Evolutionary conservation across 1,140 invertebrate genomes (phyloP).

Genomic region (Drosophila azteca): DNA sequence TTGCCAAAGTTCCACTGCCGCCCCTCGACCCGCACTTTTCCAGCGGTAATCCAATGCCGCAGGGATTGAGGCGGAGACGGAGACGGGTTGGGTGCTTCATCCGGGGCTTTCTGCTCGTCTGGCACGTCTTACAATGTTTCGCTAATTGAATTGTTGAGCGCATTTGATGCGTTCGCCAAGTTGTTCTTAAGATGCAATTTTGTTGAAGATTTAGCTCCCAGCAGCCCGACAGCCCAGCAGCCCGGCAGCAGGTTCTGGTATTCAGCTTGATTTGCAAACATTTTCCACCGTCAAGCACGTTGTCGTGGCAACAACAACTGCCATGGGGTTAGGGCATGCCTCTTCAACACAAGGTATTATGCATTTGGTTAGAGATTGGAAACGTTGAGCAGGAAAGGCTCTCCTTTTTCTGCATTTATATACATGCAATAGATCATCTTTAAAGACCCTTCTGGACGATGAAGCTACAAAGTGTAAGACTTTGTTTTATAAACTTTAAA

Average conservation of each 20-base stretch:
- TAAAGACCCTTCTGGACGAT: too few species aligned
- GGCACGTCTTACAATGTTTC: constrained; percentile 39
- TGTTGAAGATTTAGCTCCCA: constrained; percentile 45
- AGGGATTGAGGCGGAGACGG: too few species aligned
- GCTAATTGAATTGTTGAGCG: constrained; percentile 73
- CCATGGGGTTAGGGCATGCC: too few species aligned
- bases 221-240: neutral
- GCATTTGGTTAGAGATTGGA: constrained; percentile 8
- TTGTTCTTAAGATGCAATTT: constrained; percentile 60
- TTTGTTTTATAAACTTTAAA: too few species aligned
- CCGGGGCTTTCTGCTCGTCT: constrained; percentile 12
- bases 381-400: too few species aligned
- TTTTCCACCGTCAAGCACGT: constrained; percentile 1
- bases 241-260: too few species aligned
- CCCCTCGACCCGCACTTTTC: neutral
- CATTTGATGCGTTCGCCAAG: constrained; percentile 66
- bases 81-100: too few species aligned
- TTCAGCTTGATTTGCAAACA: constrained; percentile 22
- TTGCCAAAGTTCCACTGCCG: constrained; percentile 18
- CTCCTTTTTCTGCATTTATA: too few species aligned
- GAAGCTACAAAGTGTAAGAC: too few species aligned
- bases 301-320: too few species aligned
- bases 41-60: constrained; percentile 4
- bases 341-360: neutral
- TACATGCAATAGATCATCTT: too few species aligned